Conservation (phyloP, 2,888 invertebrate species). For the Catocala nupta region DNA sequence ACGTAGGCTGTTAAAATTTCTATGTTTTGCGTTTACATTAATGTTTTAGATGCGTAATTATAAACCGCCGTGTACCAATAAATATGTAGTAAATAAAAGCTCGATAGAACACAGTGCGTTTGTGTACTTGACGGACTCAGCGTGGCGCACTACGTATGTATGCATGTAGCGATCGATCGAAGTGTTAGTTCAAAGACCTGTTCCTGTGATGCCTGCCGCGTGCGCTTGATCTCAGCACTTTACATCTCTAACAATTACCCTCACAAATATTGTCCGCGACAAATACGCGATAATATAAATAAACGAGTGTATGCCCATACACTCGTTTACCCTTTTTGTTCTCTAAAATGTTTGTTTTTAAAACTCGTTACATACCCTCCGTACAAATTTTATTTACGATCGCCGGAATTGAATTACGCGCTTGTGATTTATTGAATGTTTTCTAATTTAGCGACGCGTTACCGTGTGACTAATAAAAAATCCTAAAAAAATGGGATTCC, state of each 20-base stretch:
- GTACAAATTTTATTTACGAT: constrained; percentile 79
- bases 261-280: constrained; percentile 72
- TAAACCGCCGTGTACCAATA: constrained; percentile 42
- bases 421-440: constrained; percentile 80
- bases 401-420: constrained; percentile 72
- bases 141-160: constrained; percentile 24
- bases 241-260: constrained; percentile 83
- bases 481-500: constrained; percentile 63
- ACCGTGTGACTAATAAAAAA: constrained; percentile 71
- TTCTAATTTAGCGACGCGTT: constrained; percentile 72
- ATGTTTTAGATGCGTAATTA: constrained; percentile 39
- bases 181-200: constrained; percentile 67
- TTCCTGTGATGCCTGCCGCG: constrained; percentile 59
- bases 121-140: constrained; percentile 12
- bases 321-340: constrained; percentile 75
- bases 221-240: constrained; percentile 77
- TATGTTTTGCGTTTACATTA: constrained; percentile 16
- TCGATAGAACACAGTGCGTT: constrained; percentile 34
- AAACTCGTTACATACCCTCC: constrained; percentile 77
- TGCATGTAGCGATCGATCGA: constrained; percentile 12
- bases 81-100: constrained; percentile 39
- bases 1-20: constrained; percentile 14
- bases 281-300: too few species aligned
- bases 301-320: too few species aligned
- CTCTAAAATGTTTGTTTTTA: constrained; percentile 80